Evolutionary conservation across 2,113 vertebrate species (phyloP).

Genomic region (Chaenogobius annularis): DNA sequence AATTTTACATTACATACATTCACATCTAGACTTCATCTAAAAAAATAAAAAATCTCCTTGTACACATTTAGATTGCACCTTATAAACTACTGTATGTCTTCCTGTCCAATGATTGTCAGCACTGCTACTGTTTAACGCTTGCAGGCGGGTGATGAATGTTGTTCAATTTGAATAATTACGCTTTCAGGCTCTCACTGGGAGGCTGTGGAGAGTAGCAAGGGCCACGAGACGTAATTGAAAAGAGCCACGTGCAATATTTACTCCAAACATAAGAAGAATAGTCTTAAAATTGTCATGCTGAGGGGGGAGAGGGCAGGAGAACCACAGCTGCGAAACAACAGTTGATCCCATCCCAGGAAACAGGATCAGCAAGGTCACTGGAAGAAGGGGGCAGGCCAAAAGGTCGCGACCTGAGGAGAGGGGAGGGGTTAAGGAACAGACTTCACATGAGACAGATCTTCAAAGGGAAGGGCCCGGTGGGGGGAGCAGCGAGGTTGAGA

Average conservation of each 20-base stretch:
- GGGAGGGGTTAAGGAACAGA: conserved; percentile 52
- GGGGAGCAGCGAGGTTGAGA: conserved; percentile 46
- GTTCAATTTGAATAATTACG: conserved; percentile 44
- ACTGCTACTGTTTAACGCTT: neutral
- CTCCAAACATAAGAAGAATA: conserved; percentile 41
- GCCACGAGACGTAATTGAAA: conserved; percentile 37
- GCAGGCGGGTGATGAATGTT: conserved; percentile 19
- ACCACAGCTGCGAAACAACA: conserved; percentile 65
- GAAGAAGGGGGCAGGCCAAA: conserved; percentile 35
- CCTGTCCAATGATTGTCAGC: neutral
- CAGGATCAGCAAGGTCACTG: conserved; percentile 68
- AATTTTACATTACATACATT: conserved; percentile 64
- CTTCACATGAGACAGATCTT: conserved; percentile 74
- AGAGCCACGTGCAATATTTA: conserved; percentile 58
- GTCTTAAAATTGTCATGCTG: conserved; percentile 26
- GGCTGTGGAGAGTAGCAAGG: conserved; percentile 24
- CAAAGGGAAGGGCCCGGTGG: conserved; percentile 41
- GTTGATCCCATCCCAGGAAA: conserved; percentile 66
- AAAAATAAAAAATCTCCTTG: conserved; percentile 7
- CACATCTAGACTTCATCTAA: conserved; percentile 10
- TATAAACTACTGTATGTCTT: neutral
- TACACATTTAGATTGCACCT: neutral
- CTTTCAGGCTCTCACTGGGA: conserved; percentile 8
- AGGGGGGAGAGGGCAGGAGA: neutral
- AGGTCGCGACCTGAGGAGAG: conserved; percentile 54